Conservation (phyloP, 1,140 invertebrate species). For the Penaeus vannamei region DNA sequence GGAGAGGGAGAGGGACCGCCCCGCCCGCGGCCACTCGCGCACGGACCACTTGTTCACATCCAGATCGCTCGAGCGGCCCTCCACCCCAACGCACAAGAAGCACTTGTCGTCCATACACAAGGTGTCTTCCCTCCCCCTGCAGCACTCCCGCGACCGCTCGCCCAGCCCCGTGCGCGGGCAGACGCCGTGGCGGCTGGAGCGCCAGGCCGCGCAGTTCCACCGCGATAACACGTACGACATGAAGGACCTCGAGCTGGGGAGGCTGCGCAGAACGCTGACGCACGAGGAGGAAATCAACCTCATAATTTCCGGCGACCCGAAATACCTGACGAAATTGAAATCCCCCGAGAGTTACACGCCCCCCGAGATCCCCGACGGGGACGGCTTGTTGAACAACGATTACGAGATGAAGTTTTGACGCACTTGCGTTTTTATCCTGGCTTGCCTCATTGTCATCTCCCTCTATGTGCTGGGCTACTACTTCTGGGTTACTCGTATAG, state of each 20-base stretch:
- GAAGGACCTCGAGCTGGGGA: conserved; percentile 48
- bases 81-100: conserved; percentile 63
- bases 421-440: conserved; percentile 43
- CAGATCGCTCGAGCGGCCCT: conserved; percentile 66
- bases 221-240: conserved; percentile 46
- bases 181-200: conserved; percentile 49
- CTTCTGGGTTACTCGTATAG: conserved; percentile 48
- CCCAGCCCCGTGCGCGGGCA: conserved; percentile 62
- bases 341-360: conserved; percentile 65
- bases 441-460: conserved; percentile 52
- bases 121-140: conserved; percentile 63
- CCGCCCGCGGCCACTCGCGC: conserved; percentile 50
- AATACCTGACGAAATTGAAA: conserved; percentile 64
- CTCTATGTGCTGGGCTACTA: conserved; percentile 59
- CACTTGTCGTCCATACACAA: conserved; percentile 65
- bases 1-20: conserved; percentile 18
- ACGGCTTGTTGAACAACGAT: conserved; percentile 62
- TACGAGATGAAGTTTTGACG: conserved; percentile 68
- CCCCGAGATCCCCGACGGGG: conserved; percentile 50
- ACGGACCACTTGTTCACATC: conserved; percentile 65
- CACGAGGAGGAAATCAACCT: conserved; percentile 68
- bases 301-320: conserved; percentile 65
- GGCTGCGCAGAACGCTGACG: conserved; percentile 61
- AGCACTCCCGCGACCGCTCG: conserved; percentile 64
- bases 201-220: conserved; percentile 49